These are phyloP conservation scores for Stomatorhinus walkeri DNA, from an alignment of 2,797 vertebrate genomes.

Conservation along the genomic window DNA sequence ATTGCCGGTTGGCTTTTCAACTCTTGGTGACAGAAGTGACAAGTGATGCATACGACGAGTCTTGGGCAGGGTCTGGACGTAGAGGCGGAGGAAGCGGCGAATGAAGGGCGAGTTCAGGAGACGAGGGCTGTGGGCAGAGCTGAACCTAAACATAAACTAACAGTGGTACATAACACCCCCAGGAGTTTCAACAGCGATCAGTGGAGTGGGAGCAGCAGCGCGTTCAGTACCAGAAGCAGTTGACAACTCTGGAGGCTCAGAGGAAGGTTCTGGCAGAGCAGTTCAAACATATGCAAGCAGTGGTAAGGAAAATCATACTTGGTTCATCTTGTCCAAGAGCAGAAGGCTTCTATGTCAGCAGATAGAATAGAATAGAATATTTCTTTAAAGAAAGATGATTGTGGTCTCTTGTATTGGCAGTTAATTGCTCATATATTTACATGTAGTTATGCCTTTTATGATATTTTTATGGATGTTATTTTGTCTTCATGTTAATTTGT, in stretches of 20 bases:
- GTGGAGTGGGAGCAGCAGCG: slow-evolving; percentile 79
- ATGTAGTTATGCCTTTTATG: background rate
- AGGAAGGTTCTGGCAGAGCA: slow-evolving; percentile 75
- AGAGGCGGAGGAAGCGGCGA: too few species aligned
- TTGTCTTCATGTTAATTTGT: background rate
- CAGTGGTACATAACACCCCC: background rate
- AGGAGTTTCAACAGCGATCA: slow-evolving; percentile 75
- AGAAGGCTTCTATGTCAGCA: background rate
- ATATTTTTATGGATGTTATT: background rate
- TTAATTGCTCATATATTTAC: background rate
- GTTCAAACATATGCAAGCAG: slow-evolving; percentile 70
- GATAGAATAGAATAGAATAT: background rate
- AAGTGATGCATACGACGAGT: too few species aligned
- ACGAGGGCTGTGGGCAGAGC: too few species aligned
- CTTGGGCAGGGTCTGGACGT: too few species aligned
- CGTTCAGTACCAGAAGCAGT: slow-evolving; percentile 72
- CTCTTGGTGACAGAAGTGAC: too few species aligned
- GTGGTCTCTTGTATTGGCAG: background rate
- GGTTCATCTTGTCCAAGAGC: background rate
- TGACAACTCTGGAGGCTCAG: slow-evolving; percentile 72
- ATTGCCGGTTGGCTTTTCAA: too few species aligned
- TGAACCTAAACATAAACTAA: too few species aligned
- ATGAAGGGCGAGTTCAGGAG: too few species aligned
- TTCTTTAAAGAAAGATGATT: background rate
- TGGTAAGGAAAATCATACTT: background rate